A percentile compares a stretch with the other conserved stretches of the same genome.
Conservation (phyloP, 2,113 vertebrate species). For the Gobius niger region DNA sequence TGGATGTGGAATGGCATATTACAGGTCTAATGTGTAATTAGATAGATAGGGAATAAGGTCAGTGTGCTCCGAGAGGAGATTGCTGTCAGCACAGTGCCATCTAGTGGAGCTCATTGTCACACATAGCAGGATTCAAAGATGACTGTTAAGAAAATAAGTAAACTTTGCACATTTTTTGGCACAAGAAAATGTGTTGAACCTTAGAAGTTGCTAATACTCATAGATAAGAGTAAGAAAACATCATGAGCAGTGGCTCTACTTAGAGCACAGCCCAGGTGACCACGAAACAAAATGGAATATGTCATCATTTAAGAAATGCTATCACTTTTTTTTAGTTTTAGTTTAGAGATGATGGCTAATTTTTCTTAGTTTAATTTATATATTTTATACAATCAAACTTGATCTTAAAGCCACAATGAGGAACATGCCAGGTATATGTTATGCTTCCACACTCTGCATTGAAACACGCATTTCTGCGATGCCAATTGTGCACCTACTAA, state of each 20-base stretch:
- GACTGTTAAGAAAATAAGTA: background rate
- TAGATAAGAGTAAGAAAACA: background rate
- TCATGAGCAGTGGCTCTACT: background rate
- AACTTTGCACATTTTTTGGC: background rate
- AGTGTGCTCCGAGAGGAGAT: conserved; percentile 53
- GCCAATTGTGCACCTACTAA: too few relatives aligned
- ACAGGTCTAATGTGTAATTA: conserved; percentile 81
- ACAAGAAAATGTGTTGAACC: background rate
- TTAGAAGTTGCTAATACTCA: background rate
- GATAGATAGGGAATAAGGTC: conserved; percentile 78
- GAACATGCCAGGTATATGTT: too few relatives aligned
- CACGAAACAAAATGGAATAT: too few relatives aligned
- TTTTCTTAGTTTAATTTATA: too few relatives aligned
- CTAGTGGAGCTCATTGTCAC: conserved; percentile 48
- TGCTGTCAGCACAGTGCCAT: conserved; percentile 69
- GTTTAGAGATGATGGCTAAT: too few relatives aligned
- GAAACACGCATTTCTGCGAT: too few relatives aligned
- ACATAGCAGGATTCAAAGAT: background rate
- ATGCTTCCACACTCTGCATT: too few relatives aligned
- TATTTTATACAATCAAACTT: too few relatives aligned
- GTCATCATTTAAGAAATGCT: too few relatives aligned
- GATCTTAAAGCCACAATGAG: too few relatives aligned
- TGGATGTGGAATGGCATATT: conserved; percentile 79
- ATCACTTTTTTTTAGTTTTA: too few relatives aligned
- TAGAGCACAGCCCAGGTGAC: background rate